Conservation (phyloP, 64 coral and sea anemone species). For the Montipora efflorescens region DNA sequence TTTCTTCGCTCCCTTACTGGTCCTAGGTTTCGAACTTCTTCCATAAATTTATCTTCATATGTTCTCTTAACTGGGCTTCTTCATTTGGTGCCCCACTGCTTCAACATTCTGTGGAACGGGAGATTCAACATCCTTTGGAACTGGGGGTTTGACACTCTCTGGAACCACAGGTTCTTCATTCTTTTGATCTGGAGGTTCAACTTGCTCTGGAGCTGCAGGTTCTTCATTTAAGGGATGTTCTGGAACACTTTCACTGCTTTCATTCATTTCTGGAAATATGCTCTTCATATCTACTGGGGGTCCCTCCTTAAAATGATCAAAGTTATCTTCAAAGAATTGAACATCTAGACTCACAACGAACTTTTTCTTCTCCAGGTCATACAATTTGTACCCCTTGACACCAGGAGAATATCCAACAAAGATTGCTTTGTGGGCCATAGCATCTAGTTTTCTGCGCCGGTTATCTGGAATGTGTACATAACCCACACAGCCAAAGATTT, state of each 20-base stretch:
- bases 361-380: slow-evolving; percentile 56
- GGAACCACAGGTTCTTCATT: slow-evolving; percentile 7
- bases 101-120: slow-evolving; percentile 53
- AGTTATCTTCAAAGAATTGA: slow-evolving; percentile 30
- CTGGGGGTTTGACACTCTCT: slow-evolving; percentile 29
- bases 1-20: slow-evolving; percentile 61
- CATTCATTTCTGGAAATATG: slow-evolving; percentile 15
- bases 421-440: slow-evolving; percentile 74
- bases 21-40: slow-evolving; percentile 73
- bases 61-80: slow-evolving; percentile 60
- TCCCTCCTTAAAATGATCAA: slow-evolving; percentile 60
- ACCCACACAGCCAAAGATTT: slow-evolving; percentile 75
- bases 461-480: slow-evolving; percentile 59
- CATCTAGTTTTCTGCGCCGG: slow-evolving; percentile 79
- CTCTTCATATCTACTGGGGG: slow-evolving; percentile 4
- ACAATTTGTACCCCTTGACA: slow-evolving; percentile 32
- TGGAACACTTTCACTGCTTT: slow-evolving; percentile 27
- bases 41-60: slow-evolving; percentile 69
- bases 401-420: slow-evolving; percentile 73
- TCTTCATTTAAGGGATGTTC: slow-evolving; percentile 9
- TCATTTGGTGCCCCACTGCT: slow-evolving; percentile 51
- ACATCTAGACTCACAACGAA: slow-evolving; percentile 54
- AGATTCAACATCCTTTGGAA: background rate
- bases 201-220: background rate
- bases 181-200: background rate